A percentile compares a stretch with the other conserved stretches of the same genome.
phyloP scores from a whole-genome alignment of 2,888 invertebrate species.

The Nyleta sp. region DNA sequence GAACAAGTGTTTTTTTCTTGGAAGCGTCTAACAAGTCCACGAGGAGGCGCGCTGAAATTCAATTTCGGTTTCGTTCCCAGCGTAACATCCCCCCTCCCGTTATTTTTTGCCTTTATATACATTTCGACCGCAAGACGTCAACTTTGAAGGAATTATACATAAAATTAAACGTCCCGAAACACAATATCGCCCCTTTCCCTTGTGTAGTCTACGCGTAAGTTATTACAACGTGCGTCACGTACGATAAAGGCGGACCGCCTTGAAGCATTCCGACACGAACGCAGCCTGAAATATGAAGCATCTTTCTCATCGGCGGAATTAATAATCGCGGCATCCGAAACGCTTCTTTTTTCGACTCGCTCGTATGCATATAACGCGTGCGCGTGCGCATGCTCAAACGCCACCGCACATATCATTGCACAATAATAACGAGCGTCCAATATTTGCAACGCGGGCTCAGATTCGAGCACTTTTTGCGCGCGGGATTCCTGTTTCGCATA shows the following conservation, averaged over 20 bases:
- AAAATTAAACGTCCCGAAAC: slow-evolving; percentile 39
- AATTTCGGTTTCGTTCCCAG: slow-evolving; percentile 18
- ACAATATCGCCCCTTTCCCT: slow-evolving; percentile 24
- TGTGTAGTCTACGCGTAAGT: slow-evolving; percentile 34
- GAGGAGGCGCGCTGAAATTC: slow-evolving; percentile 5
- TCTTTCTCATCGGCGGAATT: slow-evolving; percentile 57
- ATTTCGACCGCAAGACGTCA: slow-evolving; percentile 11
- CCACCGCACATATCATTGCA: slow-evolving; percentile 26
- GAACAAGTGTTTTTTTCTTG: neutral
- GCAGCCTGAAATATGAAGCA: slow-evolving; percentile 63
- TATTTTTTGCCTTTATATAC: neutral
- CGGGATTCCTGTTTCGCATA: slow-evolving; percentile 75
- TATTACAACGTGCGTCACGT: slow-evolving; percentile 59
- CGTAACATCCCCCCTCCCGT: neutral
- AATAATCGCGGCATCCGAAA: slow-evolving; percentile 46
- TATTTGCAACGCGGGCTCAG: slow-evolving; percentile 6
- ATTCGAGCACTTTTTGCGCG: slow-evolving; percentile 40
- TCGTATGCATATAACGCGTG: slow-evolving; percentile 8
- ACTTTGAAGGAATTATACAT: slow-evolving; percentile 44
- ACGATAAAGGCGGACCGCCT: slow-evolving; percentile 55
- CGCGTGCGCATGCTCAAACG: neutral
- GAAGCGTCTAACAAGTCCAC: slow-evolving; percentile 7
- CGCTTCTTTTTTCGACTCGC: slow-evolving; percentile 27
- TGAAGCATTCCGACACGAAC: slow-evolving; percentile 60
- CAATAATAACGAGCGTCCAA: slow-evolving; percentile 16